Evolutionary conservation across 2,797 vertebrate genomes (phyloP), one percentile per base, ranked within the genome.

Genomic region (Alfaro cultratus): DNA sequence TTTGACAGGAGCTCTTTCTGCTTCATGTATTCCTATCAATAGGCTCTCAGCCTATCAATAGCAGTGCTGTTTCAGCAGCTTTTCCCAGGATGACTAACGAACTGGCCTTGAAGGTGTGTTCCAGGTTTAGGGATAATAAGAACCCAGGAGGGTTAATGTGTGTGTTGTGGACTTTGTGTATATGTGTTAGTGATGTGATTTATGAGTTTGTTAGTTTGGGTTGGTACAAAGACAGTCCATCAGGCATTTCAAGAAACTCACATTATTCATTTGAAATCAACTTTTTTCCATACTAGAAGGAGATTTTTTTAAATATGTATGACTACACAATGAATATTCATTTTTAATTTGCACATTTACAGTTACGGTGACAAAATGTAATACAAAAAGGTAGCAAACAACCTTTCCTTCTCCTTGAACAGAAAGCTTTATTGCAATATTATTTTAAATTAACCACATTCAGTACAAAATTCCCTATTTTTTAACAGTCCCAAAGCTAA

Each of bases 121-220:
- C 73, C 81, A 85, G 83, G 81, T 94, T 89, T 82, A 80, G 83
- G 80, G 88, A 83, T 94, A 93, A 93, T 92, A 92, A 87, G 90
- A 91, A 83, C 93, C 85, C 87, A 84, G 73, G 88, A 87, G 90
- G 70, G 83, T 82, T 75, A 55, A 53, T 31, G 68, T 70, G 76
- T 62, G 77, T 64, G 51, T 13, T 57, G 8, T 45, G 80, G 55
- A 71, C 57, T 72, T 72, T 34, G 7, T 57, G 45, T 41, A 60
- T 82, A 73, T 34, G 51, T 51, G 12, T 31, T n/a, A 43, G 43
- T 78, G 62, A 34, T 76, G 76, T 68, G 72, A 67, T 67, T 72
- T 39, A 78, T 79, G 62, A 41, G 72, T 62, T 47, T 74, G 23
- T 39, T 74, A 80, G 64, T 78, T 77, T 46, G 62, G 43, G 4